A percentile compares a stretch with the other conserved stretches of the same genome.
Evolutionary conservation across 2,797 vertebrate genomes (phyloP).

Genomic region (Rachycentron canadum): DNA sequence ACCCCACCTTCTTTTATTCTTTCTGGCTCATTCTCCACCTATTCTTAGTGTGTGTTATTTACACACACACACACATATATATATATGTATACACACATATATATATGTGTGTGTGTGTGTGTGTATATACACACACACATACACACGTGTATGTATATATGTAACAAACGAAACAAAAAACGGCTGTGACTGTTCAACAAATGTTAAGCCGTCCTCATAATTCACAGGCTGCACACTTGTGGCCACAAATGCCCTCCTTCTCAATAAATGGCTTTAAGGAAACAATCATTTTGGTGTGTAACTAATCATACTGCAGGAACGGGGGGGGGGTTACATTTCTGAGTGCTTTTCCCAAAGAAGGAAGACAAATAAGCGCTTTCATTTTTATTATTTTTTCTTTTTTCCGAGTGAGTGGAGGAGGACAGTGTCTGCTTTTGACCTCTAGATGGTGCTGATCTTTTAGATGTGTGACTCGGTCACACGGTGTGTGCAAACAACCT

Average conservation of each 20-base stretch:
- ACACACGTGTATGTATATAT: too few species aligned
- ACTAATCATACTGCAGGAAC: conserved; percentile 44
- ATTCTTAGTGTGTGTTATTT: conserved; percentile 3
- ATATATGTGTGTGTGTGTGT: too few species aligned
- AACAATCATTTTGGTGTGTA: conserved; percentile 40
- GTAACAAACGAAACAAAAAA: too few species aligned
- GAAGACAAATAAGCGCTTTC: conserved; percentile 1
- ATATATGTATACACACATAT: too few species aligned
- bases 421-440: conserved; percentile 65
- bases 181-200: conserved; percentile 25
- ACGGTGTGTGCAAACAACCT: conserved; percentile 66
- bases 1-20: not conserved
- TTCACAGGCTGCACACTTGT: conserved; percentile 43
- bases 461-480: conserved; percentile 76
- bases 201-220: conserved; percentile 39
- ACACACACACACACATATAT: too few species aligned
- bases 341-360: conserved; percentile 19
- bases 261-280: conserved; percentile 42
- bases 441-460: conserved; percentile 96
- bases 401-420: not conserved
- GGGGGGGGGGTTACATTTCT: conserved; percentile 28
- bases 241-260: conserved; percentile 44
- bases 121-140: too few species aligned
- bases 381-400: too few species aligned
- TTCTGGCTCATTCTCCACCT: conserved; percentile 13